Evolutionary conservation across 2,113 vertebrate genomes (phyloP), one percentile per base, ranked within the genome.

Genomic region (Urocolius indicus): DNA sequence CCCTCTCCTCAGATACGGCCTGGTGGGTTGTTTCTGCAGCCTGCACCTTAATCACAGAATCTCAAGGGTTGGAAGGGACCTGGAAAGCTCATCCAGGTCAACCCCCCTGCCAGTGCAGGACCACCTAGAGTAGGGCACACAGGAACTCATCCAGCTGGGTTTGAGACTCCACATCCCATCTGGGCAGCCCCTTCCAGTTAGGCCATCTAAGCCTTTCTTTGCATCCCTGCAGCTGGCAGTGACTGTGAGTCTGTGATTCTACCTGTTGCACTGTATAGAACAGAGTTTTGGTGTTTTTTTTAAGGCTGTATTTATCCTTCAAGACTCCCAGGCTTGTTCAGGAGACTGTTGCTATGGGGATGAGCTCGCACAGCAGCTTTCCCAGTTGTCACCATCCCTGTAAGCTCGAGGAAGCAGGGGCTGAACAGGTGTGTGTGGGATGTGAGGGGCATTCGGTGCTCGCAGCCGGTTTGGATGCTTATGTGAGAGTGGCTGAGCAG

Each of bases 361-460:
- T 74, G 75, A 66, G 38, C 43, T 71, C 51, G 59, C 0, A 1
- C 38, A 79, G 87, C 66, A 73, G 51, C 54, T 83, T 54, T 62
- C 57, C 48, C 7, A 13, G 0, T 58, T 71, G 48, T 67, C 36
- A 2, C 59, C 0, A 0, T 34, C 0, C 43, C 23, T 13, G 46
- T 41, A 41, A 41, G 21, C 51, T 43, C 62, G 67, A 84, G 68
- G 80, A 81, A 45, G 0, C 2, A 1, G 43, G 29, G 41, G 16
- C 18, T 18, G 29, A 58, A 4, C 49, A 48, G 73, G 5, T 9
- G n/a, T 11, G 69, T 57, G 84, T 49, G 96, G 87, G 83, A 61
- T 0, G 0, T 8, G 82, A 59, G 34, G 36, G 45, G 11, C 14
- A 1, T 72, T 74, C 5, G 2, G 48, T 1, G 4, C 45, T n/a